A percentile compares a stretch with the other conserved stretches of the same genome.
These are phyloP conservation scores for Gymnoscopelus microlampas DNA, from an alignment of 2,797 vertebrate species.

Conservation along the genomic window DNA sequence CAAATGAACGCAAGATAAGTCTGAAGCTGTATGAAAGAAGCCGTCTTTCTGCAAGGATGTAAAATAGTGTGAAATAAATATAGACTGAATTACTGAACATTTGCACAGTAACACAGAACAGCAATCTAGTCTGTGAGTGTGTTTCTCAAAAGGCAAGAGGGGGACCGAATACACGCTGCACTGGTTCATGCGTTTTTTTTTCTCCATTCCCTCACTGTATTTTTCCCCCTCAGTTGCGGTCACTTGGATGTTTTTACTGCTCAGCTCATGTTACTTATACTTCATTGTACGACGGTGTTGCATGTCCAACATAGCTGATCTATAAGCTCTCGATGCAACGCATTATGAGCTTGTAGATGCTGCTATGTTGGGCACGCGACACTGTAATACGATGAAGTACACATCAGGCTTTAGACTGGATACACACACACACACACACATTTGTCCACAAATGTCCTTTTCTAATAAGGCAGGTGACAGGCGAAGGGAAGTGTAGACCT, in stretches of 20 bases:
- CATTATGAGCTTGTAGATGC: no score
- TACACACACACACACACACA: constrained; percentile 10
- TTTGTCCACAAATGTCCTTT: constrained; percentile 6
- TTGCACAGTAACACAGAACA: neutral
- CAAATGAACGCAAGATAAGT: constrained; percentile 11
- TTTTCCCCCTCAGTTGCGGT: neutral
- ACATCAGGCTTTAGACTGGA: neutral
- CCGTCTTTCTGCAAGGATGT: constrained; percentile 9
- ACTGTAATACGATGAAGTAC: no score
- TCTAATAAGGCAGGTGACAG: constrained; percentile 60
- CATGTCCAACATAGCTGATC: no score
- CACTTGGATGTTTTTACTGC: constrained; percentile 20
- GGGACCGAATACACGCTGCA: constrained; percentile 32
- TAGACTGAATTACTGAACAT: constrained; percentile 14
- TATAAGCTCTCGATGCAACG: no score
- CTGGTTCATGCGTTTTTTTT: constrained; percentile 17
- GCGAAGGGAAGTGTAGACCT: neutral
- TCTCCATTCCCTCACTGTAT: constrained; percentile 16
- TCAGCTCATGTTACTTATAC: constrained; percentile 42
- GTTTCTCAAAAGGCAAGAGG: constrained; percentile 19
- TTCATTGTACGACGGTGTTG: no score
- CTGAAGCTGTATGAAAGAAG: constrained; percentile 31
- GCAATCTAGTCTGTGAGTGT: constrained; percentile 5
- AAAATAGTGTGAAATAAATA: constrained; percentile 2
- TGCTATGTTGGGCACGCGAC: no score